Evolutionary conservation across 2,797 vertebrate species (phyloP), one percentile per base, ranked within the genome.

Genomic region (Trematomus bernacchii): DNA sequence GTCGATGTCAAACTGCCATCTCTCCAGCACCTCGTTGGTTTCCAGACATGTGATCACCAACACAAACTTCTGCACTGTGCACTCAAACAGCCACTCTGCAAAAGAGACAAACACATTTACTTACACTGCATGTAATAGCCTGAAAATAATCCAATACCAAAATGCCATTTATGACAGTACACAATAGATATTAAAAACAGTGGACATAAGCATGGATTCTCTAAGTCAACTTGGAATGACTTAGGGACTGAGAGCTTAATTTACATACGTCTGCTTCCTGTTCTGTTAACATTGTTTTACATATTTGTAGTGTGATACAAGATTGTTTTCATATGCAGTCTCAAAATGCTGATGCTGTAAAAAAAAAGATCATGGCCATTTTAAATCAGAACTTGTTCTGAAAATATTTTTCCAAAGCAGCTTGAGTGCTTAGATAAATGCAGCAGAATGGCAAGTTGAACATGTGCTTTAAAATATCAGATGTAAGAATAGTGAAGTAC

Each of bases 1-100:
- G 83, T 99, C 96, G 1, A 99, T 97, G 81, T 99, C 98, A 71
- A 99, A 99, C 83, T 99, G 97, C 97, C 98, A 99, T 48, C 98
- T 94, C 92, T 99, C 98, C 87, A 99, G 94, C 62, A 98, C 96
- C 84, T 98, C 96, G 0, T 92, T 95, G 77, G 92, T 97, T 63
- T 99, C 96, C 58, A 97, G 94, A 50, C 97, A 97, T 0, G 97
- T 97, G 90, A 99, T 97, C 44, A 98, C 97, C 76, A 99, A 89
- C 78, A 99, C 98, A 90, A 99, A 93, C 76, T 97, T 97, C 92
- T 99, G 97, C 76, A 99, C 98, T 0, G 95, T 96, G 87, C 97
- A 99, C 61, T 96, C 96, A 89, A 94, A 96, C 30, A 99, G 89
- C 97, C 97, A 99, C 61, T 99, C 98, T 99, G 90, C 16, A 86